A percentile compares a stretch with the other conserved stretches of the same genome.
phyloP scores from a whole-genome alignment of 2,888 invertebrate species.

The Drosophila neutralis region DNA sequence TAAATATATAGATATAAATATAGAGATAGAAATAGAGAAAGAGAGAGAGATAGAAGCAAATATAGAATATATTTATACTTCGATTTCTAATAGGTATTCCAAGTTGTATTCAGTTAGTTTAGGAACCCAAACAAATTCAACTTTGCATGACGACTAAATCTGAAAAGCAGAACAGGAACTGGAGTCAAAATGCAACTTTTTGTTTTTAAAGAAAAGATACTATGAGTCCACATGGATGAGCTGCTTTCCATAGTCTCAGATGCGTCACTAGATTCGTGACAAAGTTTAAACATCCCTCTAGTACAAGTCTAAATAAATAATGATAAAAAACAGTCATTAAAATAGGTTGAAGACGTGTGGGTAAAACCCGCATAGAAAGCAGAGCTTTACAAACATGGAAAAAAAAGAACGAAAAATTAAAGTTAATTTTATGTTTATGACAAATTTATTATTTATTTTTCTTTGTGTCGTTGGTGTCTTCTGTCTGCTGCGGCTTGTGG shows the following conservation, averaged over 20 bases:
- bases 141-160: too few species aligned
- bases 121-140: background rate
- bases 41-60: background rate
- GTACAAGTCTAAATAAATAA: background rate
- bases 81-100: background rate
- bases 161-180: too few species aligned
- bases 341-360: conserved; percentile 23
- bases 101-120: background rate
- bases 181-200: background rate
- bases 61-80: background rate
- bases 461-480: background rate
- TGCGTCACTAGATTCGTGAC: background rate
- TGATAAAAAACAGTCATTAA: conserved; percentile 27
- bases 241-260: background rate
- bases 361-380: conserved; percentile 30
- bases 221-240: background rate
- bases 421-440: conserved; percentile 74
- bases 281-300: background rate
- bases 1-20: background rate
- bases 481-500: conserved; percentile 13
- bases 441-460: conserved; percentile 52
- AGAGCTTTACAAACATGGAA: conserved; percentile 7
- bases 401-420: conserved; percentile 42
- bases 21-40: background rate
- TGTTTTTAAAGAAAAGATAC: background rate